Conservation (phyloP, 37 sponge, comb jelly and placozoan genomes). For the Halichondria panicea region DNA sequence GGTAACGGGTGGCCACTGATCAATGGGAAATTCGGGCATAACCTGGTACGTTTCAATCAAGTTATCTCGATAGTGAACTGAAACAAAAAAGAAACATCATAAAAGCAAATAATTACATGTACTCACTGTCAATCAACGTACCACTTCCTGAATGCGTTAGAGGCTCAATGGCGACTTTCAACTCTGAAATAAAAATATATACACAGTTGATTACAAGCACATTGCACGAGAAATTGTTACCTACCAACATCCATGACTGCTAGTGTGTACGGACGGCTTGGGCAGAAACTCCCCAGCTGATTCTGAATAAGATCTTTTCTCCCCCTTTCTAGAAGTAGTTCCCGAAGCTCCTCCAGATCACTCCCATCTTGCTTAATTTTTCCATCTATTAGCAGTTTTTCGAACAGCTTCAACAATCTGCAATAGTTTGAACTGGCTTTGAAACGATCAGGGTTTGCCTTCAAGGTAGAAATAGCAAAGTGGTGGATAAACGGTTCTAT, state of each 20-base stretch:
- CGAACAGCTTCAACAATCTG: neutral
- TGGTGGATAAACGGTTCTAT: neutral
- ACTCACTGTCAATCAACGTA: no score
- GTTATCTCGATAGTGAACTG: neutral
- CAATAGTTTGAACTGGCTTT: neutral
- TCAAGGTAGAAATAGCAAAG: neutral
- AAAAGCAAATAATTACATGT: neutral
- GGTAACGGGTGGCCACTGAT: constrained; percentile 26
- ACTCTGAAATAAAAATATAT: no score
- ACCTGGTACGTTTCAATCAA: constrained; percentile 6
- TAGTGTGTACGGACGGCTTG: neutral
- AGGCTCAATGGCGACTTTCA: no score
- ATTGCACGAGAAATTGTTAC: neutral
- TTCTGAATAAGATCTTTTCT: neutral
- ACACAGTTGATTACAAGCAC: no score
- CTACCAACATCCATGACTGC: neutral
- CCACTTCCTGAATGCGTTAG: no score
- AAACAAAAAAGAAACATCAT: neutral
- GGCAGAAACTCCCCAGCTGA: neutral
- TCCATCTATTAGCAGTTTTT: neutral
- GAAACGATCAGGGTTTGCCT: neutral
- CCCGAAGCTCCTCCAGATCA: neutral
- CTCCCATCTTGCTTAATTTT: no score
- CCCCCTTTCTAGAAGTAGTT: neutral
- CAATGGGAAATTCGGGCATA: constrained; percentile 21